phyloP scores from a whole-genome alignment of 1,140 invertebrate species.

The Drosophila ambigua region DNA sequence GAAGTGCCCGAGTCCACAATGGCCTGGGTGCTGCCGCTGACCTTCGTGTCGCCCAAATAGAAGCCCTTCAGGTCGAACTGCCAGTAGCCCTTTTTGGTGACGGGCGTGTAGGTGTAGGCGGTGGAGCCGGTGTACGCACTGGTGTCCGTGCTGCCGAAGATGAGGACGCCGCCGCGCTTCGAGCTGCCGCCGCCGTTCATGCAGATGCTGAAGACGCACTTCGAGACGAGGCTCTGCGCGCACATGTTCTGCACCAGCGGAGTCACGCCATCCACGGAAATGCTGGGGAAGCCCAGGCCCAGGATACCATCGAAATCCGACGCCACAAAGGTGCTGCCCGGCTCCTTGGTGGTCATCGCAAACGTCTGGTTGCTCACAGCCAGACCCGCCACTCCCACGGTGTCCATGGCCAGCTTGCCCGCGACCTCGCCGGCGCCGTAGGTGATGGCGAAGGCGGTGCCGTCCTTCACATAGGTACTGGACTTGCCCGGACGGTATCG shows the following conservation, averaged over 20 bases:
- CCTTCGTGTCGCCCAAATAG: conserved; percentile 33
- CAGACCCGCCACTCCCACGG: conserved; percentile 85
- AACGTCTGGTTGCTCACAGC: conserved; percentile 93
- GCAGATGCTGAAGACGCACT: conserved; percentile 97
- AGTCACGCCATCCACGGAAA: conserved; percentile 93
- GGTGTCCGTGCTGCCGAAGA: conserved; percentile 36
- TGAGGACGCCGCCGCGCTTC: conserved; percentile 24
- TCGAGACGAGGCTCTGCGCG: conserved; percentile 89
- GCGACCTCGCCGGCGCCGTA: conserved; percentile 38
- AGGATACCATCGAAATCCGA: conserved; percentile 98
- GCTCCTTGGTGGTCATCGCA: conserved; percentile 96
- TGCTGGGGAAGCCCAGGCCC: conserved; percentile 93
- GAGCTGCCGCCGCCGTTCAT: conserved; percentile 86
- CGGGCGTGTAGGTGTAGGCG: conserved; percentile 50
- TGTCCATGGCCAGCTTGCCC: conserved; percentile 36
- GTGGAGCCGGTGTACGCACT: conserved; percentile 40
- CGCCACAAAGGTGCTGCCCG: conserved; percentile 93
- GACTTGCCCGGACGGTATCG: conserved; percentile 27
- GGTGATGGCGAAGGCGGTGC: conserved; percentile 16
- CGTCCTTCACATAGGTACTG: conserved; percentile 26
- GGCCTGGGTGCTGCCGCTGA: conserved; percentile 85
- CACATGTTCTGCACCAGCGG: conserved; percentile 98
- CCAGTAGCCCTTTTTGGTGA: conserved; percentile 62
- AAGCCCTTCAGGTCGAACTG: conserved; percentile 48
- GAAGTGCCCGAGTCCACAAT: conserved; percentile 91